These are phyloP conservation scores for Hippolais icterina DNA, from an alignment of 2,113 vertebrate genomes.

Conservation along the genomic window DNA sequence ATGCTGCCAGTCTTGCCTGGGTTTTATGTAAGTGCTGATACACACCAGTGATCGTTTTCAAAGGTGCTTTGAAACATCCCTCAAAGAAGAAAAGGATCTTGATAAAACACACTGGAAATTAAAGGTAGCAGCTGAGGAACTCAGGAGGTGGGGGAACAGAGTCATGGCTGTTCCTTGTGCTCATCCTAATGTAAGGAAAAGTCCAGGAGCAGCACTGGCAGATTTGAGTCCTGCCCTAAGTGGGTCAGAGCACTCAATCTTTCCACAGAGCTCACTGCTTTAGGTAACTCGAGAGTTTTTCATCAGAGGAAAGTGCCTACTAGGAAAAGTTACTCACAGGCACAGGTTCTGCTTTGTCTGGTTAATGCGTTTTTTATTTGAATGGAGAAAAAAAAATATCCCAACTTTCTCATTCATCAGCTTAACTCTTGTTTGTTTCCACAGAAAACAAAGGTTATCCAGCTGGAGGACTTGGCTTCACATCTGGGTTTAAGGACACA, in stretches of 20 bases:
- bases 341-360: not conserved
- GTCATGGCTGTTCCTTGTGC: not conserved
- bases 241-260: not conserved
- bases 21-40: not conserved
- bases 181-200: not conserved
- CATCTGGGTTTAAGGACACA: slow-evolving; percentile 92
- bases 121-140: not conserved
- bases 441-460: slow-evolving; percentile 90
- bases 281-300: not conserved
- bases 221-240: not conserved
- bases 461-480: slow-evolving; percentile 93
- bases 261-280: not conserved
- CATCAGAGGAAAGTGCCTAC: not conserved
- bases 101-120: not conserved
- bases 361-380: not conserved
- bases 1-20: not conserved
- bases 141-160: not conserved
- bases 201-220: not conserved
- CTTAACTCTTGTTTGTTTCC: not conserved
- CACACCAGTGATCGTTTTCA: not conserved
- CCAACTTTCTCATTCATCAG: not conserved
- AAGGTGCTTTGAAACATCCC: not conserved
- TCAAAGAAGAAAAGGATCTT: not conserved
- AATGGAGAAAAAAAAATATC: not conserved
- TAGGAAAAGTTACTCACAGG: not conserved